These are phyloP conservation scores for Oriolus oriolus DNA, from an alignment of 2,113 vertebrate genomes.

Conservation along the genomic window DNA sequence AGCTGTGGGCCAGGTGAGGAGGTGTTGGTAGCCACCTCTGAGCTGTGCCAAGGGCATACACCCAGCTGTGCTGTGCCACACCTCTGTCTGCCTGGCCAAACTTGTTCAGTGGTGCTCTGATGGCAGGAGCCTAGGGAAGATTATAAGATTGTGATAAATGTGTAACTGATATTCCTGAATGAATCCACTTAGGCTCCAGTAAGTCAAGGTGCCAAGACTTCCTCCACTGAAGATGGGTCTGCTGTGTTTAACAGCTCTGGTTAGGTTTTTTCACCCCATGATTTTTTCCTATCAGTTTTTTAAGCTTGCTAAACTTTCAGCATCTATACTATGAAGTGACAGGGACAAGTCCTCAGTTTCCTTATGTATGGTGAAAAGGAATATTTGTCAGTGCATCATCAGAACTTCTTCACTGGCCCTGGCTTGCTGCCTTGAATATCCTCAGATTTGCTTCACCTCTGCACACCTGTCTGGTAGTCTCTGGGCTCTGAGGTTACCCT, in stretches of 20 bases:
- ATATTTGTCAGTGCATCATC: neutral
- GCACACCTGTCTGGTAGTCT: neutral
- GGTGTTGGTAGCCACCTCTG: neutral
- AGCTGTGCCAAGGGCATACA: neutral
- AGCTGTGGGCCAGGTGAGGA: neutral
- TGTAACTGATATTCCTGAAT: neutral
- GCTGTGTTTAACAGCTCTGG: neutral
- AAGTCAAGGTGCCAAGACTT: neutral
- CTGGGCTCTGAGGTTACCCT: neutral
- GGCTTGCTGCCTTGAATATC: neutral
- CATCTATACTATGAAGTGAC: neutral
- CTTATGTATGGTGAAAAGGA: neutral
- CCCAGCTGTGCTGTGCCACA: rapidly evolving
- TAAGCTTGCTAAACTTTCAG: neutral
- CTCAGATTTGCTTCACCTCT: neutral
- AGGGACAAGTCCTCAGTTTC: neutral
- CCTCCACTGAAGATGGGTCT: neutral
- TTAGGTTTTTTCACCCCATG: neutral
- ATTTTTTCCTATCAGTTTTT: neutral
- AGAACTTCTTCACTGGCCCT: neutral
- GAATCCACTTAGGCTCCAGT: neutral
- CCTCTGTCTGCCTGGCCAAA: neutral
- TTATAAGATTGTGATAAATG: neutral
- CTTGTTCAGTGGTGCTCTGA: neutral
- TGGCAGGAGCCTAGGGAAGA: neutral